Evolutionary conservation across 2,888 invertebrate species (phyloP), one percentile per base, ranked within the genome.

Genomic region (Spicauda simplicius): DNA sequence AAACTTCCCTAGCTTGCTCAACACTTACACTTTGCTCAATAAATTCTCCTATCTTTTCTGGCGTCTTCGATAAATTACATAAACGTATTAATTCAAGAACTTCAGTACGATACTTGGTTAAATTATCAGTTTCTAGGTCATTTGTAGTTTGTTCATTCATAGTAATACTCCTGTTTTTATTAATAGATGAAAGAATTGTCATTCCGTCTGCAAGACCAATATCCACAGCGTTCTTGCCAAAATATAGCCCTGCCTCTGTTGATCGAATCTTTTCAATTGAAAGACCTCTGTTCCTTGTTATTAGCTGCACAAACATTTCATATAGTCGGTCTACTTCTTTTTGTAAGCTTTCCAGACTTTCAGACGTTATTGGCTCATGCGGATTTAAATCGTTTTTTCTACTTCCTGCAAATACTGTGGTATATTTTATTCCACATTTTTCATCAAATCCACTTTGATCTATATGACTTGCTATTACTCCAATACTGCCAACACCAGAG

Each of bases 381-480:
- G 65, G 65, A 53, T 65, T 65, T 65, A 65, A 65, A 65, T 58
- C 65, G 53, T 65, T 65, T 20, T 65, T 65, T 58, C 65, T n/a
- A 48, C 52, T 65, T 2, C 65, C 65, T 18, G 65, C 52, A 65
- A 65, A 65, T 3, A 65, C 19, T 52, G 65, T 65, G 16, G 58
- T 65, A 19, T 65, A 65, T 53, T 65, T 65, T 53, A 65, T 65
- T 41, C 65, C 65, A 0, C n/a, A n/a, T 59, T 65, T 65, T 65
- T 65, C 65, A 53, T 65, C 65, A 65, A 65, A 65, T 33, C 65
- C 58, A 65, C 65, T 65, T 65, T 65, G 65, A 65, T 65, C 65
- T 65, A 65, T 65, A 58, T 65, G 65, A 65, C 65, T 65, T 65
- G 65, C 65, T 57, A 65, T 65, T 65, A 65, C 65, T 59, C 65